Evolutionary conservation across 2,888 invertebrate genomes (phyloP), one percentile per base, ranked within the genome.

Genomic region (Apeira syringaria): DNA sequence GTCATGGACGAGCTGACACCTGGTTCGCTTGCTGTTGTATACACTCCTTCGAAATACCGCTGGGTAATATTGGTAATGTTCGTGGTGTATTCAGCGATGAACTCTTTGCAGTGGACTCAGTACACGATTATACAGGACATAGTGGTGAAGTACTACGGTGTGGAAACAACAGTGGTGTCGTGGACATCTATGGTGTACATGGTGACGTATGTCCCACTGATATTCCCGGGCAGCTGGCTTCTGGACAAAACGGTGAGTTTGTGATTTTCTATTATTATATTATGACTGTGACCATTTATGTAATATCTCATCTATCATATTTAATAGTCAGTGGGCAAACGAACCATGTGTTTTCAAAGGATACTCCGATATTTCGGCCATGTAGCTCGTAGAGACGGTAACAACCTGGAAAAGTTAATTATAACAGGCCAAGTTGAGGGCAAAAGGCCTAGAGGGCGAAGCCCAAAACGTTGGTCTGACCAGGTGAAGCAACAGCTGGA

Each of bases 111-210:
- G 74, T 99, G 99, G 99, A 96, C 97, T 37, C 97, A 99, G 86
- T 97, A 97, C 79, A 94, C 97, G 52, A 98, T 98, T 63, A 98
- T 99, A 53, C 92, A 94, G 47, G 94, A 97, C 68, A 92, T 97
- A 38, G 92, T 98, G 48, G 88, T 81, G 61, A 91, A 91, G 34
- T 97, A 96, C 77, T 97, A 97, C 73, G 90, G 90, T 18, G 93
- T 96, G 34, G 81, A 90, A 15, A 91, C 92, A 15, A 91, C 92
- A 12, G 85, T 93, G 59, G 96, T 99, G 58, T 95, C 99, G 70
- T 98, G 98, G 98, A 97, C 99, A 1, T 98, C 98, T 4, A 97
- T 99, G 95, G 93, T 99, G 68, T 99, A 96, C 80, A 99, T 99
- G 99, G 91, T 97, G 57, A 93, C 95, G 1, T 99, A 99, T 79